Evolutionary conservation across 2,888 invertebrate species (phyloP).

Genomic region (Tribolium freemani): DNA sequence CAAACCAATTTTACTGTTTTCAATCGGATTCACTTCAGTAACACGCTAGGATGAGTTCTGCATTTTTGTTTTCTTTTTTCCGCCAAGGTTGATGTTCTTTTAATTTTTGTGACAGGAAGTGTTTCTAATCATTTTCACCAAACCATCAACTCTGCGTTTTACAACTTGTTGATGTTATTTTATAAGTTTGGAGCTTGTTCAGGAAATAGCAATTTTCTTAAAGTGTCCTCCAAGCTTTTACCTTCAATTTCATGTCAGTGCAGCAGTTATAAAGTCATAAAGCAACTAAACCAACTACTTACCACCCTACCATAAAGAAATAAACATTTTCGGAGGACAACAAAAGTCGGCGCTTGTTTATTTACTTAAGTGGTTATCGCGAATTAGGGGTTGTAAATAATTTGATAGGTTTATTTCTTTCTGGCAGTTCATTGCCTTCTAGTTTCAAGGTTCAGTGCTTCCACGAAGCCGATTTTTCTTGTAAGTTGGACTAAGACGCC

Average conservation of each 20-base stretch:
- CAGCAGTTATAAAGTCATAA: background rate
- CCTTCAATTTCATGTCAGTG: background rate
- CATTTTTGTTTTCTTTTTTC: constrained; percentile 39
- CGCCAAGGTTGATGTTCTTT: constrained; percentile 20
- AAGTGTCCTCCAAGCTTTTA: background rate
- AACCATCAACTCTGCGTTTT: background rate
- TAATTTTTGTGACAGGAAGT: constrained; percentile 40
- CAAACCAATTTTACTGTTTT: constrained; percentile 47
- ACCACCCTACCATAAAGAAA: constrained; percentile 22
- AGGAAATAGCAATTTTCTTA: background rate
- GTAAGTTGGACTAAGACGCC: background rate
- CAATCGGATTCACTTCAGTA: constrained; percentile 44
- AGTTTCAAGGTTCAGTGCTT: constrained; percentile 29
- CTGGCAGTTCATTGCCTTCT: constrained; percentile 16
- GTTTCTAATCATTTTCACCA: background rate
- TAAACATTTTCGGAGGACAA: constrained; percentile 19
- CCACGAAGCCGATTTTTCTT: constrained; percentile 11
- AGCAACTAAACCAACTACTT: background rate
- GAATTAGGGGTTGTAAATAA: constrained; percentile 32
- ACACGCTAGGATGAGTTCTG: constrained; percentile 40
- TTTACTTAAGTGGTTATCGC: constrained; percentile 7
- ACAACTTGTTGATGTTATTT: background rate
- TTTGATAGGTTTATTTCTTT: constrained; percentile 5
- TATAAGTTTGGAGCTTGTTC: background rate
- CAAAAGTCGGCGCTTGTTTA: constrained; percentile 8